Base-by-base conservation (phyloP, 2,797 vertebrate species). In the Alauda arvensis region DNA sequence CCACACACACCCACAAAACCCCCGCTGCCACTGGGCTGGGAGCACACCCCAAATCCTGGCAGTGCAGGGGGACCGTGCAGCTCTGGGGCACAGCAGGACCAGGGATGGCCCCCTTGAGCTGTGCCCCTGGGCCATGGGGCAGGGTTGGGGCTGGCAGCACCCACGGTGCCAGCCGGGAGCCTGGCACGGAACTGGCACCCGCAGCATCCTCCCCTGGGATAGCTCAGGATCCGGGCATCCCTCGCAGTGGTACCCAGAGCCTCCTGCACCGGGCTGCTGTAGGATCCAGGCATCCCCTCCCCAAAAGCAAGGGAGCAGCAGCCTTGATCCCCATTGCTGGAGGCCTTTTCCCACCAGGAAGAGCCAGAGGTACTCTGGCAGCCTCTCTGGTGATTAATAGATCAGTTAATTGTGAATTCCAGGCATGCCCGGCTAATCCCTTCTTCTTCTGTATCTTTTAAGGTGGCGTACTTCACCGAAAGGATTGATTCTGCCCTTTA, bases 401-500 rank as follows among this genome's bases (percentile, higher is more conserved):
- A 45, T 46, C 0, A 0, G 68, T 79, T 83, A 49, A 79, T 92
- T 90, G 33, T 4, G 49, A 83, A 94, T 51, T 68, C 92, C 28
- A 59, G 59, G 74, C 91, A 77, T 49, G 34, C 74, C 51, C 37
- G 21, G 56, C 65, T 93, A 87, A 90, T 85, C 93, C 69, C 59
- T 31, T 87, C 85, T 71, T 83, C 80, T 61, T 10, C 61, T 29
- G 55, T 48, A 46, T 65, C 77, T 72, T 60, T 85, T 34, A 80
- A 21, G 10, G 63, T 14, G 63, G 89, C 37, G 52, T 45, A 53
- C 51, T 76, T 83, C 86, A 76, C 77, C 75, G 24, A 85, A 87
- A 83, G 77, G 79, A 65, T 77, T 53, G 72, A 68, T 61, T 85
- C 62, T 80, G 66, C 83, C 77, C 83, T 78, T 88, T 85, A n/a